Base-by-base conservation (phyloP, 2,888 invertebrate species). In the Mythimna impura region DNA sequence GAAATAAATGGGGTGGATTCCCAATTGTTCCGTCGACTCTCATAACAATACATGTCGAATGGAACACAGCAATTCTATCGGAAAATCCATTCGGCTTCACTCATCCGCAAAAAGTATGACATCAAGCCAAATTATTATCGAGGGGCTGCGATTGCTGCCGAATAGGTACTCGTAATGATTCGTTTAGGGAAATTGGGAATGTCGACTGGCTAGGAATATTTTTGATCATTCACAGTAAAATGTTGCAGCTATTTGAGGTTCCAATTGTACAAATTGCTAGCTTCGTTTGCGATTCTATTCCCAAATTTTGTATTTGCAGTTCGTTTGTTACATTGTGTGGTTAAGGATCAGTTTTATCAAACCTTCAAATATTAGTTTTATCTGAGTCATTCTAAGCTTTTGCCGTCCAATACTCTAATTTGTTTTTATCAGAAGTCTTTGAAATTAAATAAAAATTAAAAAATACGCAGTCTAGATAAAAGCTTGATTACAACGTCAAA, bases 71-170 rank as follows among this genome's bases (percentile, higher is more conserved):
- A 93, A 94, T 93, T 94, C 93, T 93, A 95, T 95, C 91, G 94
- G 94, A 92, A 95, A 95, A 94, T 91, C 93, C 94, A 94, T 95
- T 94, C 90, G 89, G 88, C 84, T 89, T 90, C 94, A 92, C 88
- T 93, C 94, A 93, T 91, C 92, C 93, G 94, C 89, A 92, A 93
- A 93, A 92, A 94, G 92, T 93, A 93, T 94, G 93, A 93, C 93
- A 92, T 92, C 91, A 92, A 92, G 90, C 90, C 91, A 91, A 94
- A 94, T 95, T 94, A 94, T 94, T 92, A 90, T 90, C 88, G 89
- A 89, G 91, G 90, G 90, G 87, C 86, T 83, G 80, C 82, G 86
- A 88, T 88, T 87, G 86, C 84, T 88, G 76, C 82, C 78, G 84
- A 82, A 86, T 86, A 85, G 87, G 87, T 87, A 89, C 87, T 87